Conservation (phyloP, 2,113 vertebrate species). For the Galemys pyrenaicus region DNA sequence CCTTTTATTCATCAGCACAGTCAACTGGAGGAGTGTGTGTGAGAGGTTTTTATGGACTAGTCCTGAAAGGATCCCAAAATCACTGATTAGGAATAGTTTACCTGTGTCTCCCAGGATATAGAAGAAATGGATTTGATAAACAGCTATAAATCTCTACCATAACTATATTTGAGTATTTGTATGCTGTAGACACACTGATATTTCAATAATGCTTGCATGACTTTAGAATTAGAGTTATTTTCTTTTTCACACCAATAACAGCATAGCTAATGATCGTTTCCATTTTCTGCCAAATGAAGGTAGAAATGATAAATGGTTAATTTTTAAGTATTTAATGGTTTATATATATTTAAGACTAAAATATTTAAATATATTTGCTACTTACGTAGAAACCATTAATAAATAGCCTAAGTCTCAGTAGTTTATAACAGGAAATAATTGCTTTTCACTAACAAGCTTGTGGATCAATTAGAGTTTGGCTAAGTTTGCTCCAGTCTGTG, state of each 20-base stretch:
- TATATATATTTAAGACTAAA: slow-evolving; percentile 18
- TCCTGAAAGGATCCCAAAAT: background rate
- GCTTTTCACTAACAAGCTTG: background rate
- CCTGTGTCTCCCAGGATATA: background rate
- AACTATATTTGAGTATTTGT: background rate
- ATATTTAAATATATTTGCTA: background rate
- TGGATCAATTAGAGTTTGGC: background rate
- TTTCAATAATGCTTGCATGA: background rate
- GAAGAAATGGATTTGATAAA: slow-evolving; percentile 9
- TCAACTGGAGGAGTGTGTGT: background rate
- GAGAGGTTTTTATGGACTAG: background rate
- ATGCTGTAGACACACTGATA: background rate
- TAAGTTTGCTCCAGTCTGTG: background rate
- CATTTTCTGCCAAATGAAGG: background rate
- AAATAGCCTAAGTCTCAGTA: background rate
- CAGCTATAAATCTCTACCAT: background rate
- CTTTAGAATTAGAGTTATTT: slow-evolving; percentile 28
- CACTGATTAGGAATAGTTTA: background rate
- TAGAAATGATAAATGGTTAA: background rate
- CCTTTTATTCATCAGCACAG: background rate
- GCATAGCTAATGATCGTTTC: background rate
- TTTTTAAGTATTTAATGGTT: slow-evolving; percentile 41
- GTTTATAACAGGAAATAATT: background rate
- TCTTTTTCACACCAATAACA: background rate
- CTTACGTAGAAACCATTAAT: background rate